A percentile compares a stretch with the other conserved stretches of the same genome.
Evolutionary conservation across 2,888 invertebrate species (phyloP).

Genomic region (Drosophila setosimentum): DNA sequence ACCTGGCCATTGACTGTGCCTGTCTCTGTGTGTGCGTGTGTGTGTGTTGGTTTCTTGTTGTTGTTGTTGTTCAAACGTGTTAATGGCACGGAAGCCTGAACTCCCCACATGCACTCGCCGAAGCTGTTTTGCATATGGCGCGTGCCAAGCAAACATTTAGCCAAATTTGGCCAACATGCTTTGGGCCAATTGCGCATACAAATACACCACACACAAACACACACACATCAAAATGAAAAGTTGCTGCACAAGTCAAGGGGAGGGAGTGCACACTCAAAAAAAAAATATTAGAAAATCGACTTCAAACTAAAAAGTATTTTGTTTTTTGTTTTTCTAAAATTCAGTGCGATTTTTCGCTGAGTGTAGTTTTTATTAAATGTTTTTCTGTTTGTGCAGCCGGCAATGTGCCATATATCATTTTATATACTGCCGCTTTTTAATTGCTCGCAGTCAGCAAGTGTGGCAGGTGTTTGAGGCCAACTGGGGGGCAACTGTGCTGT

Average conservation of each 20-base stretch:
- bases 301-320: too few relatives aligned
- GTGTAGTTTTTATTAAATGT: background rate
- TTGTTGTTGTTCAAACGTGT: constrained; percentile 62
- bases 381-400: constrained; percentile 4
- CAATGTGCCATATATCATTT: constrained; percentile 61
- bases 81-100: constrained; percentile 80
- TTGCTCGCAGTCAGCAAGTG: constrained; percentile 43
- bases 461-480: constrained; percentile 80
- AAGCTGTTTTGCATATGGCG: constrained; percentile 77
- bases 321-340: background rate
- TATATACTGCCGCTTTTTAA: constrained; percentile 43
- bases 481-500: constrained; percentile 35
- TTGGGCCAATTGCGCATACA: constrained; percentile 63
- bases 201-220: constrained; percentile 10
- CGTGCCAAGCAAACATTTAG: constrained; percentile 75
- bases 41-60: background rate
- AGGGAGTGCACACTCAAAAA: background rate
- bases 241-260: constrained; percentile 8
- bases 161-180: constrained; percentile 69
- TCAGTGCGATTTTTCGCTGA: background rate
- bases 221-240: constrained; percentile 36
- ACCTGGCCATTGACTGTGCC: constrained; percentile 47
- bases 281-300: background rate
- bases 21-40: constrained; percentile 17
- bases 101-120: constrained; percentile 46